phyloP scores from a whole-genome alignment of 2,113 vertebrate species.

The Brachypteracias leptosomus region DNA sequence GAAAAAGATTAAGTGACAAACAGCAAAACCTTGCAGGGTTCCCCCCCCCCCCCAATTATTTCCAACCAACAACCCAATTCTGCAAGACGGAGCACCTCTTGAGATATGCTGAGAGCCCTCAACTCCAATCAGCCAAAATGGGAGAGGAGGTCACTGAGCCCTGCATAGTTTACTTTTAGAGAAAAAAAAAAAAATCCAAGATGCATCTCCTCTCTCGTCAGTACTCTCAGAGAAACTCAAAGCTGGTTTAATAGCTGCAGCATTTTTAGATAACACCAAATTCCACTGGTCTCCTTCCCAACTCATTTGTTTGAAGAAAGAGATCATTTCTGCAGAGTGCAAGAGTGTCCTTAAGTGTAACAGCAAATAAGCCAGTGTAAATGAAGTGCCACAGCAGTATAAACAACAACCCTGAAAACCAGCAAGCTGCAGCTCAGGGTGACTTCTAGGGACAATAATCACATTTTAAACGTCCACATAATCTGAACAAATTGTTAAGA shows the following conservation, averaged over 20 bases:
- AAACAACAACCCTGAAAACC: constrained; percentile 35
- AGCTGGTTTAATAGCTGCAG: constrained; percentile 31
- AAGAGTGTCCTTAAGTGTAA: constrained; percentile 31
- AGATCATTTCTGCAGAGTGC: constrained; percentile 26
- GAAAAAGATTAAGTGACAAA: constrained; percentile 20
- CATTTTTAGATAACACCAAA: constrained; percentile 31
- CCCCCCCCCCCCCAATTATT: not conserved
- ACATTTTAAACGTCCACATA: not conserved
- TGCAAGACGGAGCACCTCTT: constrained; percentile 5
- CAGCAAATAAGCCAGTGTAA: constrained; percentile 49
- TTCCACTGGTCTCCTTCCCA: constrained; percentile 29
- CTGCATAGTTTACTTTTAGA: not conserved
- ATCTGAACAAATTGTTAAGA: not conserved
- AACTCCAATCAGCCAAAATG: constrained; percentile 22
- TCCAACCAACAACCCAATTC: not conserved
- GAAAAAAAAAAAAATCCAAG: not conserved
- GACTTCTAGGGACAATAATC: constrained; percentile 1
- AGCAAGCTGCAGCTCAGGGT: not conserved
- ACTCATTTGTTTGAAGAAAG: constrained; percentile 43
- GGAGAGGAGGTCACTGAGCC: not conserved
- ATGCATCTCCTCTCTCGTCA: constrained; percentile 10
- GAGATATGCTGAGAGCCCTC: not conserved
- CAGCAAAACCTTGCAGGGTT: not conserved
- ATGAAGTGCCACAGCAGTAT: constrained; percentile 6
- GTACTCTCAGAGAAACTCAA: constrained; percentile 18